Percentiles rank a stretch among this genome's conserved stretches.
Evolutionary conservation across 2,797 vertebrate species (phyloP).

Genomic region (Rhabdophis nuchalis): DNA sequence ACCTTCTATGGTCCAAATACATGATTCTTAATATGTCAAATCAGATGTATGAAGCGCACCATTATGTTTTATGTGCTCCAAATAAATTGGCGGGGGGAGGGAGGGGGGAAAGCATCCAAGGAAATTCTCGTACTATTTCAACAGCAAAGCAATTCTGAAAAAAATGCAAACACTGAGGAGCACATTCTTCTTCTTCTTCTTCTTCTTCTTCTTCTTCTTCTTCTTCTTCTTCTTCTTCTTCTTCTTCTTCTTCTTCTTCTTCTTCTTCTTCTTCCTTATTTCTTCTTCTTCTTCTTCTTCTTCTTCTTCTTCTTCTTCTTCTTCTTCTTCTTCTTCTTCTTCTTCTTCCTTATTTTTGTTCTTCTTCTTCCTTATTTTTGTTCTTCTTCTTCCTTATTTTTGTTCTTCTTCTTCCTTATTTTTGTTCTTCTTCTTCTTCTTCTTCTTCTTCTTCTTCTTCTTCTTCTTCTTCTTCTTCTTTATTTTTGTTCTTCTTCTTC

Average conservation of each 20-base stretch:
- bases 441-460: accelerated
- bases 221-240: background rate
- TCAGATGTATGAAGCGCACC: conserved; percentile 35
- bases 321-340: background rate
- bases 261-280: background rate
- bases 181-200: background rate
- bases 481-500: background rate
- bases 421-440: background rate
- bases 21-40: conserved; percentile 53
- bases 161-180: conserved; percentile 42
- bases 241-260: background rate
- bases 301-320: background rate
- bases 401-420: background rate
- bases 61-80: conserved; percentile 39
- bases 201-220: no score
- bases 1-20: background rate
- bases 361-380: background rate
- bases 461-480: background rate
- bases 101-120: conserved; percentile 45
- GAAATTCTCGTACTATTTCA: conserved; percentile 36
- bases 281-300: no score
- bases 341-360: conserved; percentile 6
- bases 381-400: conserved; percentile 4
- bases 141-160: conserved; percentile 37
- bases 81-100: conserved; percentile 46